phyloP scores from a whole-genome alignment of 2,113 vertebrate genomes.

The Anarrhichthys ocellatus region DNA sequence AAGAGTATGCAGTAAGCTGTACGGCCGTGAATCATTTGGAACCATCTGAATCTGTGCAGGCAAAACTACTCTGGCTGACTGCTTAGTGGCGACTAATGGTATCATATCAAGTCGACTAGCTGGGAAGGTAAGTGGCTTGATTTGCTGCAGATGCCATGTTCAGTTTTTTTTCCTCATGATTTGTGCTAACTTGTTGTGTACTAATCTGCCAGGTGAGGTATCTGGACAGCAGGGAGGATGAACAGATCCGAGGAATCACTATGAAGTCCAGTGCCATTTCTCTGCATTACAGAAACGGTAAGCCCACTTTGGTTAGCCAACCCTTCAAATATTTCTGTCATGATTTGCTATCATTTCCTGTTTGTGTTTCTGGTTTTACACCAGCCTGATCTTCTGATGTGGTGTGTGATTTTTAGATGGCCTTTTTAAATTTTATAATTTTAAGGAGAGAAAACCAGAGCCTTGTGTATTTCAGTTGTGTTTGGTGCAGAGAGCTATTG shows the following conservation, averaged over 20 bases:
- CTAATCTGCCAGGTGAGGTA: conserved; percentile 88
- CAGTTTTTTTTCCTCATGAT: too few species aligned
- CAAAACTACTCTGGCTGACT: conserved; percentile 96
- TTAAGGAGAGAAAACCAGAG: too few species aligned
- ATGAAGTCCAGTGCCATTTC: conserved; percentile 99
- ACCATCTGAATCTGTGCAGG: conserved; percentile 80
- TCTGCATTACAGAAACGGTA: conserved; percentile 87
- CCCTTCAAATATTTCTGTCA: not conserved
- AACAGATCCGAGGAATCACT: conserved; percentile 95
- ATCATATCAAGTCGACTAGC: conserved; percentile 95
- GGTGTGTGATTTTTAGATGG: too few species aligned
- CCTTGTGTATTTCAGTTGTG: too few species aligned
- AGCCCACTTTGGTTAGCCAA: not conserved
- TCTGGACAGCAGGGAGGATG: conserved; percentile 96
- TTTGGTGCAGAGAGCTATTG: too few species aligned
- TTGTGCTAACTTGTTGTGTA: not conserved
- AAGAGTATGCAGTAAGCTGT: not conserved
- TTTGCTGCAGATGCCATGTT: not conserved
- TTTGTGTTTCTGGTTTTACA: too few species aligned
- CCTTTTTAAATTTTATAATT: too few species aligned
- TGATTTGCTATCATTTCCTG: too few species aligned
- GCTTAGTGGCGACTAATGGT: conserved; percentile 95
- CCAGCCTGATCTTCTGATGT: too few species aligned
- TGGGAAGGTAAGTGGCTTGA: conserved; percentile 88
- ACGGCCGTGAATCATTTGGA: not conserved